These are phyloP conservation scores for Cosmia pyralina DNA, from an alignment of 2,888 invertebrate species.

Conservation along the genomic window DNA sequence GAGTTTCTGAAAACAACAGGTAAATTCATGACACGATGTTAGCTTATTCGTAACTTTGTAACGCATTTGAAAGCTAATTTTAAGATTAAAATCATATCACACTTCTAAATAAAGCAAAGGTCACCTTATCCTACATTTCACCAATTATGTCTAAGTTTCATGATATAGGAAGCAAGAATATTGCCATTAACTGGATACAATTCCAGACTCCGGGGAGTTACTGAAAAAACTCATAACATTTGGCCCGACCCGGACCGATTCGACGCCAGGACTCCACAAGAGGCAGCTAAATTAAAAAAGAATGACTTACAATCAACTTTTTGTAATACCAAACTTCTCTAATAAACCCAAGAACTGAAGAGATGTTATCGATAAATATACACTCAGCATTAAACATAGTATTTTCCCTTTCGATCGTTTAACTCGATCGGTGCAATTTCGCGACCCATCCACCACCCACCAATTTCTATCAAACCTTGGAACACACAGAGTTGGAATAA, in stretches of 20 bases:
- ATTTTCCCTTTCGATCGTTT: conserved; percentile 28
- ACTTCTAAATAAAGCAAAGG: background rate
- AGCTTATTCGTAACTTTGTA: no score
- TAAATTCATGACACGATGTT: no score
- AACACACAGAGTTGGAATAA: conserved; percentile 21
- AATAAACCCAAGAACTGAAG: background rate
- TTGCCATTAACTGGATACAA: background rate
- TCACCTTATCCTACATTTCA: no score
- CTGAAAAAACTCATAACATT: background rate
- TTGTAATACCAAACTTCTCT: background rate
- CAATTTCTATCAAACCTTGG: conserved; percentile 30
- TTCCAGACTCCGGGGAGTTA: background rate
- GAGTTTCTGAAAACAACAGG: no score
- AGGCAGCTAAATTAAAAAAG: background rate
- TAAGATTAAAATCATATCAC: no score
- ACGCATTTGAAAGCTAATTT: no score
- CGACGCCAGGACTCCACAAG: background rate
- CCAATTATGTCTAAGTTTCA: no score
- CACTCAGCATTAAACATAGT: background rate
- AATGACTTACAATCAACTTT: background rate
- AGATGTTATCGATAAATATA: conserved; percentile 10
- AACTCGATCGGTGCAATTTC: conserved; percentile 27
- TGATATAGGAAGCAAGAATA: background rate
- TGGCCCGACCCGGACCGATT: background rate
- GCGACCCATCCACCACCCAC: conserved; percentile 11